Evolutionary conservation across 2,888 invertebrate species (phyloP).

Genomic region (Pollenia amentaria): DNA sequence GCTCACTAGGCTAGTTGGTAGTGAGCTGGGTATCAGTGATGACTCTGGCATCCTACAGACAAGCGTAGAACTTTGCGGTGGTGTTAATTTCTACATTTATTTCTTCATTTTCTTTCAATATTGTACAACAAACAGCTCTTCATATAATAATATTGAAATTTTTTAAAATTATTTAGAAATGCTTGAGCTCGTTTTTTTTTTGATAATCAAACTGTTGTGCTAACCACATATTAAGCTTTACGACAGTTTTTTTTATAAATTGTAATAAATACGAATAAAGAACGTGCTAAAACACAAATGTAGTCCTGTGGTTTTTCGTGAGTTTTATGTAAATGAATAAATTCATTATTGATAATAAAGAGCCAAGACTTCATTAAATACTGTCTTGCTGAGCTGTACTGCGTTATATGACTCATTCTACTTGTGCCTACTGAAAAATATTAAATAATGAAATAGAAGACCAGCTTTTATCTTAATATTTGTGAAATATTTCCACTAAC

Average conservation of each 20-base stretch:
- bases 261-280: neutral
- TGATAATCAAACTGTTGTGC: neutral
- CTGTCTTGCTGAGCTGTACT: conserved; percentile 58
- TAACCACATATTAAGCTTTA: neutral
- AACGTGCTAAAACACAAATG: conserved; percentile 52
- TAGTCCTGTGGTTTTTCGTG: conserved; percentile 67
- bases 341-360: conserved; percentile 14
- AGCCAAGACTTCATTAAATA: conserved; percentile 58
- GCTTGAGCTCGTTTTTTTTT: too few species aligned
- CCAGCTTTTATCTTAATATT: neutral
- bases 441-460: neutral
- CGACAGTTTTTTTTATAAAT: neutral
- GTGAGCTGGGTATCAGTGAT: too few species aligned
- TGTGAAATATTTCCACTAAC: neutral
- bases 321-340: conserved; percentile 15
- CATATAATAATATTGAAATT: too few species aligned
- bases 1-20: too few species aligned
- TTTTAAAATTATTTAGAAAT: too few species aligned
- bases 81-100: too few species aligned
- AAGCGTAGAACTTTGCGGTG: too few species aligned
- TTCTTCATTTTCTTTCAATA: too few species aligned
- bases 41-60: too few species aligned
- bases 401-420: neutral
- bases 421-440: neutral
- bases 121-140: too few species aligned